Conservation (phyloP, 2,888 invertebrate genomes). For the Stenurella melanura region DNA sequence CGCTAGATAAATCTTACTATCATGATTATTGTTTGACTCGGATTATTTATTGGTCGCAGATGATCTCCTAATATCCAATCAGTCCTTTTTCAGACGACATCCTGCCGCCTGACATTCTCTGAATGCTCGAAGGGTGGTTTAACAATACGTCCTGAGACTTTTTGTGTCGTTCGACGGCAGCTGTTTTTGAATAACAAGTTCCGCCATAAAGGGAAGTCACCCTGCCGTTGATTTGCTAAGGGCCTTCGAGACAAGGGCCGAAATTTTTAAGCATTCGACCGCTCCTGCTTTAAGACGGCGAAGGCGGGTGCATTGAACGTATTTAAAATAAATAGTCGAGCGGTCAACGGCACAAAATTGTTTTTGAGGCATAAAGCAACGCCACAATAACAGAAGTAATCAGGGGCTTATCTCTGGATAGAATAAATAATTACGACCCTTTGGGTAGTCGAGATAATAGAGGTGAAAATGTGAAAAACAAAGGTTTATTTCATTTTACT, state of each 20-base stretch:
- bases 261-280: neutral
- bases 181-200: constrained; percentile 31
- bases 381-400: no score
- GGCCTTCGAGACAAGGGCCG: neutral
- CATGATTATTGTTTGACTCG: neutral
- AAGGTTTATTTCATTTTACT: no score
- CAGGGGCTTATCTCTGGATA: no score
- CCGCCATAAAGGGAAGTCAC: neutral
- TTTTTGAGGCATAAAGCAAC: no score
- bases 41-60: neutral
- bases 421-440: no score
- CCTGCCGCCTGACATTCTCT: neutral
- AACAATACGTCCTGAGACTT: constrained; percentile 13
- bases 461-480: no score
- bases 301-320: neutral
- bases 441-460: no score
- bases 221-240: constrained; percentile 11
- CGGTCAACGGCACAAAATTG: no score
- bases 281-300: no score
- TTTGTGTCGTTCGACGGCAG: constrained; percentile 19
- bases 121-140: neutral
- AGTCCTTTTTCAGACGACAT: neutral
- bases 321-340: no score
- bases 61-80: neutral
- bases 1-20: neutral